Conservation (phyloP, 2,797 vertebrate genomes). For the Serranus cabrilla region DNA sequence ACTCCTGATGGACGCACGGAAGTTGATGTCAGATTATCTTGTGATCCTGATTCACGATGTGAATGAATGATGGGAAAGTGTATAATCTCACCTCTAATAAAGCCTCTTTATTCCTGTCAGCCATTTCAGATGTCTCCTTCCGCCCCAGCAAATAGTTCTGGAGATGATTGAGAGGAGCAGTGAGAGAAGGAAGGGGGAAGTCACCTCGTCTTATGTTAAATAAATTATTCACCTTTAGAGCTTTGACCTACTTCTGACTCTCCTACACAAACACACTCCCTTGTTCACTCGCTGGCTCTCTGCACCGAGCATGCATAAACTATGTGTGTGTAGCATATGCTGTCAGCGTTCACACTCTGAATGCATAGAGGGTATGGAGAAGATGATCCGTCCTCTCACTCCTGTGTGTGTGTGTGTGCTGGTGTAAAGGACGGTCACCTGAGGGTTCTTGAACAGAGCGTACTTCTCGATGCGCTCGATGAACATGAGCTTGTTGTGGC, state of each 20-base stretch:
- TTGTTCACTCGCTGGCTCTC: constrained; percentile 33
- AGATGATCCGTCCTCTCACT: not conserved
- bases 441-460: constrained; percentile 97
- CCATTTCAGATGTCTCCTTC: constrained; percentile 97
- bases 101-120: constrained; percentile 97
- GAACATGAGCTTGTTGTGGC: constrained; percentile 98
- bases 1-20: constrained; percentile 86
- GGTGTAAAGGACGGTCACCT: constrained; percentile 82
- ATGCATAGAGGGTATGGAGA: not conserved
- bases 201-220: constrained; percentile 66
- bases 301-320: constrained; percentile 64
- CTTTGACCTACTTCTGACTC: constrained; percentile 79
- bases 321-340: constrained; percentile 36
- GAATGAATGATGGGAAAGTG: not conserved
- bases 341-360: constrained; percentile 24
- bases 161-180: constrained; percentile 46
- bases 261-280: constrained; percentile 61
- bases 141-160: constrained; percentile 98
- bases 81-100: constrained; percentile 90
- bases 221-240: constrained; percentile 79
- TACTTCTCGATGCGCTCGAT: constrained; percentile 98
- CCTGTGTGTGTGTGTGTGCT: not conserved
- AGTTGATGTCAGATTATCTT: not conserved
- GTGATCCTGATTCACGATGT: not conserved
- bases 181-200: not conserved